phyloP scores from a whole-genome alignment of 2,888 invertebrate genomes.

The Automeris io region DNA sequence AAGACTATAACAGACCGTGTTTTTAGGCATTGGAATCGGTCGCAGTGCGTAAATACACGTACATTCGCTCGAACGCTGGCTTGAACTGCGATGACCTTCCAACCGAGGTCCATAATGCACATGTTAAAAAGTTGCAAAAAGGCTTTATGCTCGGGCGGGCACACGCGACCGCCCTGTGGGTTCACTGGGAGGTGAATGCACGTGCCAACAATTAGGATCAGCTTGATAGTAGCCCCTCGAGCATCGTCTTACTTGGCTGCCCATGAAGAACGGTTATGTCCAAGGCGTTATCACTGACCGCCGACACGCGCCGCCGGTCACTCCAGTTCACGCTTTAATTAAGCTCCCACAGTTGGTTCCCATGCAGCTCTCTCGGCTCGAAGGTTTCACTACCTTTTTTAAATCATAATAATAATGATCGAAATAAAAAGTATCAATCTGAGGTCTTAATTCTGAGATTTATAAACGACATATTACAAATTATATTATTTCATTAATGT shows the following conservation, averaged over 20 bases:
- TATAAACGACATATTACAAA: no score
- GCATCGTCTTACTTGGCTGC: conserved; percentile 48
- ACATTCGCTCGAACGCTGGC: conserved; percentile 31
- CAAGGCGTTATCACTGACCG: conserved; percentile 49
- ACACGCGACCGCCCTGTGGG: conserved; percentile 52
- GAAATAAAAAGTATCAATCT: no score
- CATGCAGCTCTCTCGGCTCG: background rate
- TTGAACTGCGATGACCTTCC: conserved; percentile 58
- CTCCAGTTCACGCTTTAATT: conserved; percentile 7
- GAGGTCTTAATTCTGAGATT: no score
- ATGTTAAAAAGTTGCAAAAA: conserved; percentile 51
- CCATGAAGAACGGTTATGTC: conserved; percentile 46
- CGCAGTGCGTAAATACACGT: no score
- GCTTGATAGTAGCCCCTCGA: conserved; percentile 40
- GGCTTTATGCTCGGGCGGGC: conserved; percentile 34
- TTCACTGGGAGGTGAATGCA: conserved; percentile 50
- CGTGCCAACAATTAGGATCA: conserved; percentile 66
- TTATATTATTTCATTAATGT: no score
- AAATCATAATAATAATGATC: no score
- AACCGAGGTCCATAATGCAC: conserved; percentile 49
- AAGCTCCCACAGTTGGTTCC: conserved; percentile 14
- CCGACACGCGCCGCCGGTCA: conserved; percentile 43
- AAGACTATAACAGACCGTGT: no score
- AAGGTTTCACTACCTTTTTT: background rate
- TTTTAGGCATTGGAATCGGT: no score